Evolutionary conservation across 35 echinoderm and acorn worm species (phyloP).

Genomic region (Nesometra sesokonis): DNA sequence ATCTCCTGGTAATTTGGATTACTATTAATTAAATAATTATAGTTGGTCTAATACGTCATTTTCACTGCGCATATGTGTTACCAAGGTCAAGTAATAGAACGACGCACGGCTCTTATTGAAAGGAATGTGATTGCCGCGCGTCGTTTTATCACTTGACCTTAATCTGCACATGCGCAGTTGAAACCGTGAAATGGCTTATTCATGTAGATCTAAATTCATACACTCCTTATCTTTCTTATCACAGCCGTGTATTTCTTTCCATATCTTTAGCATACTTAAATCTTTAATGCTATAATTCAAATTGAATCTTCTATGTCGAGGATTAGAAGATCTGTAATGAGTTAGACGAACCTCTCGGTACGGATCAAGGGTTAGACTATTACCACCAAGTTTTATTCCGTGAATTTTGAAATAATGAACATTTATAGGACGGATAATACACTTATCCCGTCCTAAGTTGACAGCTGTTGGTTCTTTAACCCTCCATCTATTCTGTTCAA

Average conservation of each 20-base stretch:
- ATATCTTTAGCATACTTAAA: constrained; percentile 51
- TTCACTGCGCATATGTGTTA: too few relatives aligned
- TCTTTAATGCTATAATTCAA: constrained; percentile 56
- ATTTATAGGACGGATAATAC: constrained; percentile 52
- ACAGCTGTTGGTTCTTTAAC: constrained; percentile 42
- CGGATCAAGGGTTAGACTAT: constrained; percentile 67
- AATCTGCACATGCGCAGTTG: too few relatives aligned
- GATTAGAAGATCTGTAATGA: constrained; percentile 83
- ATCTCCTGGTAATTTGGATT: too few relatives aligned
- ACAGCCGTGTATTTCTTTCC: constrained; percentile 46
- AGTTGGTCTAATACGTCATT: too few relatives aligned
- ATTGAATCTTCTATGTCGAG: constrained; percentile 50
- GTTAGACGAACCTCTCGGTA: constrained; percentile 55
- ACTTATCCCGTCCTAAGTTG: constrained; percentile 66
- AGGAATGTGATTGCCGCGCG: too few relatives aligned
- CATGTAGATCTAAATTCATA: not conserved
- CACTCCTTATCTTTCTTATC: not conserved
- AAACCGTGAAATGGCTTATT: too few relatives aligned
- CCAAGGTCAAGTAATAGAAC: too few relatives aligned
- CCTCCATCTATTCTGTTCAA: constrained; percentile 76
- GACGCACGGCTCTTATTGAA: too few relatives aligned
- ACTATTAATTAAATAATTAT: too few relatives aligned
- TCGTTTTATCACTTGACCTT: too few relatives aligned
- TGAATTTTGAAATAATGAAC: constrained; percentile 94
- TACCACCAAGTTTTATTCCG: constrained; percentile 72